These are phyloP conservation scores for Chaunax sp. DNA, from an alignment of 2,797 vertebrate species.

Conservation along the genomic window DNA sequence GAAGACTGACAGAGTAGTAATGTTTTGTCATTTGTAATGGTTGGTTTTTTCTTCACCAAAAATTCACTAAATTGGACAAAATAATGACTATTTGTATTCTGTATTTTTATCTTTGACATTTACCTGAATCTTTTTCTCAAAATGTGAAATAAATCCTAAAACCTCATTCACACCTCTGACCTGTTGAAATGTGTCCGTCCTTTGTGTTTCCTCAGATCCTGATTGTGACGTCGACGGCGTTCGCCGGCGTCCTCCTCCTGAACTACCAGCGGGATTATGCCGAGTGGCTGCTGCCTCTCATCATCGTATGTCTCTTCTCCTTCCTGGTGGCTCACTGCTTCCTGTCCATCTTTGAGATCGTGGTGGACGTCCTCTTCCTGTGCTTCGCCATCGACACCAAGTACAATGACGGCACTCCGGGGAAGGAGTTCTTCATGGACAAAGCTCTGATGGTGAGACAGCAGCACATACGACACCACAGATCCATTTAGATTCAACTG, in stretches of 20 bases:
- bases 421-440: slow-evolving; percentile 98
- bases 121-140: not conserved
- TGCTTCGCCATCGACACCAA: slow-evolving; percentile 98
- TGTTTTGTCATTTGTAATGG: too few species aligned
- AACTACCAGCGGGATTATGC: slow-evolving; percentile 96
- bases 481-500: too few species aligned
- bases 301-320: slow-evolving; percentile 96
- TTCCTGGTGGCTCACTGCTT: slow-evolving; percentile 98
- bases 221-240: slow-evolving; percentile 92
- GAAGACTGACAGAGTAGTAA: too few species aligned
- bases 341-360: slow-evolving; percentile 98
- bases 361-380: slow-evolving; percentile 98
- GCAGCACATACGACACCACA: not conserved
- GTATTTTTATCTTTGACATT: not conserved
- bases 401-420: slow-evolving; percentile 96
- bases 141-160: too few species aligned
- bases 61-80: too few species aligned
- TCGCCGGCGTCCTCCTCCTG: slow-evolving; percentile 93
- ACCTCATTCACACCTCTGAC: not conserved
- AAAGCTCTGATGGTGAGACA: slow-evolving; percentile 95
- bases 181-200: too few species aligned
- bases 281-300: slow-evolving; percentile 94
- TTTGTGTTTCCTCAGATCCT: slow-evolving; percentile 83
- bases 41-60: too few species aligned
- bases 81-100: not conserved